Evolutionary conservation across 2,113 vertebrate genomes (phyloP).

Genomic region (Erinaceus europaeus): DNA sequence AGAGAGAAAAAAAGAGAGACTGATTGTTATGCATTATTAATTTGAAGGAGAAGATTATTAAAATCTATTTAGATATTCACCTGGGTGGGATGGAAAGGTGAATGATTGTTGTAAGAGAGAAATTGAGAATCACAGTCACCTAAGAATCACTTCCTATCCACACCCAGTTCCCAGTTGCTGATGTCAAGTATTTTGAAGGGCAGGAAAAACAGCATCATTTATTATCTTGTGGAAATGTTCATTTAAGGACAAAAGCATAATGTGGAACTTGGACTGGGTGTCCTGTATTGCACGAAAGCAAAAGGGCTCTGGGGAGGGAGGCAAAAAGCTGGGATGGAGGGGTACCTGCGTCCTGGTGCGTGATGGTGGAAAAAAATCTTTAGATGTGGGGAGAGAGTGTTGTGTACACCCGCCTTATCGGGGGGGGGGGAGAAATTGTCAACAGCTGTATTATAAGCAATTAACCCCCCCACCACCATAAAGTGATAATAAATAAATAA

Average conservation of each 20-base stretch:
- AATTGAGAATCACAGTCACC: background rate
- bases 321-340: too few relatives aligned
- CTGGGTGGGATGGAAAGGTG: background rate
- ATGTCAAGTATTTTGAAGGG: background rate
- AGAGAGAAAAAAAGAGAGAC: background rate
- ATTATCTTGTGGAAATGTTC: background rate
- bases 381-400: too few relatives aligned
- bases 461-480: too few relatives aligned
- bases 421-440: too few relatives aligned
- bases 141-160: background rate
- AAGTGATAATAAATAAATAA: background rate
- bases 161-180: background rate
- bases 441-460: too few relatives aligned
- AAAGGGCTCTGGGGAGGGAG: too few relatives aligned
- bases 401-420: too few relatives aligned
- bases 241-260: conserved; percentile 12
- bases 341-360: too few relatives aligned
- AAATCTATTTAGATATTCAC: background rate
- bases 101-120: background rate
- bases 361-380: too few relatives aligned
- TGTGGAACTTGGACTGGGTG: too few relatives aligned
- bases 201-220: background rate
- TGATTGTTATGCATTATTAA: background rate
- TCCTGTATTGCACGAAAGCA: too few relatives aligned
- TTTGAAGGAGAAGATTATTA: conserved; percentile 18